A percentile compares a stretch with the other conserved stretches of the same genome.
Conservation (phyloP, 2,797 vertebrate species). For the Characodon lateralis region DNA sequence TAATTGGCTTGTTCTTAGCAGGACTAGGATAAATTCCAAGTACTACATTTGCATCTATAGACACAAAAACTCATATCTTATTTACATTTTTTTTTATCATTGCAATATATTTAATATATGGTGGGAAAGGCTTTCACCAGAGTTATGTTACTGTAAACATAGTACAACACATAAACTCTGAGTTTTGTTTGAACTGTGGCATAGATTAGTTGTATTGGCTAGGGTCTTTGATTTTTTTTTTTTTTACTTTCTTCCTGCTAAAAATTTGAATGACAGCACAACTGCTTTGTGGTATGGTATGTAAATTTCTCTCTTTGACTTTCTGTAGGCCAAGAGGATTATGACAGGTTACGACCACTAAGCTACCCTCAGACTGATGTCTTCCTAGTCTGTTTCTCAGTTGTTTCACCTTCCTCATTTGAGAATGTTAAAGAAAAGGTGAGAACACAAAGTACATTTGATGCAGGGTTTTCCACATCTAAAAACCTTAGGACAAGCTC, state of each 20-base stretch:
- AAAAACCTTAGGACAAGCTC: not conserved
- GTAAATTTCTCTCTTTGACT: not conserved
- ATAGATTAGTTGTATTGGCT: not conserved
- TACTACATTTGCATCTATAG: not conserved
- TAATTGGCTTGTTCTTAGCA: not conserved
- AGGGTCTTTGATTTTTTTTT: not conserved
- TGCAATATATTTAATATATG: not conserved
- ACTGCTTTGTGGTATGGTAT: not conserved
- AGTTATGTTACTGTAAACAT: not conserved
- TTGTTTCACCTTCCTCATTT: conserved; percentile 84
- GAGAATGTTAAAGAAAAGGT: conserved; percentile 87
- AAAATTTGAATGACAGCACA: not conserved
- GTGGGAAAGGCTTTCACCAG: not conserved
- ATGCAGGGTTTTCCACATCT: not conserved
- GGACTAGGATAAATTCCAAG: not conserved
- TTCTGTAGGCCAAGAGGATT: conserved; percentile 82
- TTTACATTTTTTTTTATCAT: not conserved
- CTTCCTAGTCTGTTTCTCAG: conserved; percentile 86
- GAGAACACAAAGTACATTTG: conserved; percentile 23
- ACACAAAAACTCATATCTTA: not conserved
- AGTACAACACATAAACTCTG: not conserved
- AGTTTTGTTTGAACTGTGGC: not conserved
- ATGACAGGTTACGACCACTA: conserved; percentile 83
- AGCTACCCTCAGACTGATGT: conserved; percentile 86
- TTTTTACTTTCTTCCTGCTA: not conserved